A percentile compares a stretch with the other conserved stretches of the same genome.
phyloP scores from a whole-genome alignment of 2,113 vertebrate genomes.

The Etia nguti region DNA sequence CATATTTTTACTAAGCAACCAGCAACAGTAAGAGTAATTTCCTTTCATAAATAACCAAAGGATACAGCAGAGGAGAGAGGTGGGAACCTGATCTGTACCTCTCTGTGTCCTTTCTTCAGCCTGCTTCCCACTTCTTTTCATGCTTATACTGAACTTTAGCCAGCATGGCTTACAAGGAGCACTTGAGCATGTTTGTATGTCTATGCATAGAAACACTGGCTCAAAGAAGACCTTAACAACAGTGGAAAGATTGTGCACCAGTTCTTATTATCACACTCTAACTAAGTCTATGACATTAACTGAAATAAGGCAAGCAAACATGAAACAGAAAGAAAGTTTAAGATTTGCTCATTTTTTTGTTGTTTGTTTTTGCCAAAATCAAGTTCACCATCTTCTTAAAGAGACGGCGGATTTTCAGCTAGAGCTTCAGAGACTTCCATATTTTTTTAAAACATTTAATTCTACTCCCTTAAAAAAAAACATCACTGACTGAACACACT shows the following conservation, averaged over 20 bases:
- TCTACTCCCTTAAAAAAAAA: neutral
- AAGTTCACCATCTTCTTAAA: neutral
- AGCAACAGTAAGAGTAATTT: neutral
- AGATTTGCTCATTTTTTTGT: neutral
- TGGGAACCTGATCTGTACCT: neutral
- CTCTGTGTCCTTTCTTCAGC: neutral
- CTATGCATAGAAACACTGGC: neutral
- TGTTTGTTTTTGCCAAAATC: neutral
- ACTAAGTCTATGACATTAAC: neutral
- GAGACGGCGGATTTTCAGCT: neutral
- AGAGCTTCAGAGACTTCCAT: neutral
- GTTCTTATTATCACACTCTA: neutral
- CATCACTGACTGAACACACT: neutral
- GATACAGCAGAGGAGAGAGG: neutral
- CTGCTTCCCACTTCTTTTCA: neutral
- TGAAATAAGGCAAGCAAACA: neutral
- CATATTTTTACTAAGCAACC: neutral
- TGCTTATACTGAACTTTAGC: neutral
- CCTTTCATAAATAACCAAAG: neutral
- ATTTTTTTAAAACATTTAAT: neutral
- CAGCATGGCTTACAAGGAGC: neutral
- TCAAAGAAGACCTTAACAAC: neutral
- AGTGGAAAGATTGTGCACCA: neutral
- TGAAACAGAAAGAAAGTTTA: neutral
- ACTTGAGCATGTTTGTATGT: neutral